Percentiles rank a stretch among this genome's conserved stretches.
Evolutionary conservation across 2,113 vertebrate genomes (phyloP).

Genomic region (Spheniscus mendiculus): DNA sequence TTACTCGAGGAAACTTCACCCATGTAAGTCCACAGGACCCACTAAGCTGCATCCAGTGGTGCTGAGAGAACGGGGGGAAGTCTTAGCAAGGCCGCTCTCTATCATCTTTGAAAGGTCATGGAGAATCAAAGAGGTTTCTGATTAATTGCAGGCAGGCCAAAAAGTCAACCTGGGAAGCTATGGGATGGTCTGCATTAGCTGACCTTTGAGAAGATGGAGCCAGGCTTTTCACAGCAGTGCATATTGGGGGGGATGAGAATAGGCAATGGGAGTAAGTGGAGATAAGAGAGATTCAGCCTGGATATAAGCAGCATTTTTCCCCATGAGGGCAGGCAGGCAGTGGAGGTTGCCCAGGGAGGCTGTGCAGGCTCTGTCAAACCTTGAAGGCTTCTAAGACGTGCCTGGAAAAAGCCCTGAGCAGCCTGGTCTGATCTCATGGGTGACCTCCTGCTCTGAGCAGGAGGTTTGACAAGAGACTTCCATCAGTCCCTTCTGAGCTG

Average conservation of each 20-base stretch:
- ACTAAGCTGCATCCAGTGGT: neutral
- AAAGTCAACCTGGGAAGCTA: neutral
- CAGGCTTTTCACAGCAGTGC: neutral
- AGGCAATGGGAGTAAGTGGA: neutral
- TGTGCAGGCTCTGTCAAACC: neutral
- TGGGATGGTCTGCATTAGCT: neutral
- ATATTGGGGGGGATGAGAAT: neutral
- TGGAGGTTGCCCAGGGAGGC: neutral
- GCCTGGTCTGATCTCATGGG: neutral
- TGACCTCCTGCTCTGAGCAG: neutral
- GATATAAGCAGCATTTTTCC: neutral
- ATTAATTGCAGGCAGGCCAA: neutral
- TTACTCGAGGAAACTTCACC: neutral
- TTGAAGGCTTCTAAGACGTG: neutral
- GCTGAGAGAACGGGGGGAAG: neutral
- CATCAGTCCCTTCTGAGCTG: neutral
- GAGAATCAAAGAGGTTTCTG: neutral
- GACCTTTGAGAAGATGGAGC: neutral
- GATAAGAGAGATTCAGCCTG: neutral
- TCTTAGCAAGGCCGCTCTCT: neutral
- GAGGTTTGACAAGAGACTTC: neutral
- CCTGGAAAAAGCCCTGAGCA: neutral
- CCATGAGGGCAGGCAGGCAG: neutral
- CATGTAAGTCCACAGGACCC: neutral
- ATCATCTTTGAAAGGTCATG: neutral